Evolutionary conservation across 2,888 invertebrate genomes (phyloP).

Genomic region (Gymnocheta viridis): DNA sequence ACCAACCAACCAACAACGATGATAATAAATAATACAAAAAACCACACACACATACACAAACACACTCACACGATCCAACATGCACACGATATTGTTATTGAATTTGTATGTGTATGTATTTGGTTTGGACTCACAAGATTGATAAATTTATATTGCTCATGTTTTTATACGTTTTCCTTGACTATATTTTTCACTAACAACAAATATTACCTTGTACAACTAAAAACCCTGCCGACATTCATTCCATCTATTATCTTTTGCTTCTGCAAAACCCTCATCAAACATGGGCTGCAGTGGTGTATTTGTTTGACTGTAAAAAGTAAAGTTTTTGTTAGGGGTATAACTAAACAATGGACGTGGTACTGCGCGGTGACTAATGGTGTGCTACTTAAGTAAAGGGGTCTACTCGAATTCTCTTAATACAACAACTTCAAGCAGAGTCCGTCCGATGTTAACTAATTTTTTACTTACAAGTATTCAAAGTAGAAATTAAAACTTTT

Average conservation of each 20-base stretch:
- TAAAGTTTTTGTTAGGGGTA: neutral
- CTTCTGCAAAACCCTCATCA: too few relatives aligned
- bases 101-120: neutral
- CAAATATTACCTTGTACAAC: neutral
- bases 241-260: neutral
- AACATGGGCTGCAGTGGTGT: neutral
- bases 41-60: neutral
- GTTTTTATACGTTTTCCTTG: neutral
- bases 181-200: neutral
- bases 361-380: too few relatives aligned
- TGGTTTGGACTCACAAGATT: slow-evolving; percentile 19
- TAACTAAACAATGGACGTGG: too few relatives aligned
- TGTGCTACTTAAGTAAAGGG: too few relatives aligned
- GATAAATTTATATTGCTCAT: slow-evolving; percentile 43
- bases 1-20: too few relatives aligned
- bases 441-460: too few relatives aligned
- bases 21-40: slow-evolving; percentile 41
- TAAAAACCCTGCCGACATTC: neutral
- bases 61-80: neutral
- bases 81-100: neutral
- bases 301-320: slow-evolving; percentile 11
- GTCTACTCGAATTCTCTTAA: too few relatives aligned
- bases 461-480: too few relatives aligned
- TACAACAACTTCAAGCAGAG: too few relatives aligned
- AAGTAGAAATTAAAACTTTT: too few relatives aligned